Evolutionary conservation across 2,797 vertebrate species (phyloP).

Genomic region (Morus bassanus): DNA sequence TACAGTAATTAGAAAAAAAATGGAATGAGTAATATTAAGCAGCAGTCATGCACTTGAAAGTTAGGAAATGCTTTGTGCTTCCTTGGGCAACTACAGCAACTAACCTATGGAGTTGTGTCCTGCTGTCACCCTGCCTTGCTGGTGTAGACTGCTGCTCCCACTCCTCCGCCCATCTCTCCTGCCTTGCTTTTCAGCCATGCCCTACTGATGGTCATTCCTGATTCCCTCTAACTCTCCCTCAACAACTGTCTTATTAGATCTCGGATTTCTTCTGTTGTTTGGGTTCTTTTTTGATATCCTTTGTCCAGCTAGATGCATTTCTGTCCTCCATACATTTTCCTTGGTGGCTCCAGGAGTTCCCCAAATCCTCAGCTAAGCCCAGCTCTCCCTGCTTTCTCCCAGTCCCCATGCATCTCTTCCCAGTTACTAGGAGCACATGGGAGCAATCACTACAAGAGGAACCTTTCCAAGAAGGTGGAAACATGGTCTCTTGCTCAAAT

Average conservation of each 20-base stretch:
- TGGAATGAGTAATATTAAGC: background rate
- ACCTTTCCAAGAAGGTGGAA: background rate
- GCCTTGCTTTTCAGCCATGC: background rate
- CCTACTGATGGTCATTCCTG: background rate
- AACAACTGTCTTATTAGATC: background rate
- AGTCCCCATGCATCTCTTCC: background rate
- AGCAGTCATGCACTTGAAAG: background rate
- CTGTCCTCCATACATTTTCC: background rate
- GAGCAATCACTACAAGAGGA: background rate
- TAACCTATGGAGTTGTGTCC: background rate
- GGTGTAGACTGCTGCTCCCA: background rate
- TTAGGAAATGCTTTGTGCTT: background rate
- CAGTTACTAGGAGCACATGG: background rate
- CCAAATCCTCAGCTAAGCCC: background rate
- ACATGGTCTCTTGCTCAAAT: background rate
- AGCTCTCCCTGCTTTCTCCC: background rate
- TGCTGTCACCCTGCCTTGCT: background rate
- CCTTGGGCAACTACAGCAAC: background rate
- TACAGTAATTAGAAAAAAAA: constrained; percentile 1
- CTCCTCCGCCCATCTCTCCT: background rate
- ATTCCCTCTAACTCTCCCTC: background rate
- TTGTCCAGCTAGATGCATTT: background rate
- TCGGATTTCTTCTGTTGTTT: background rate
- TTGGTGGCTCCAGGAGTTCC: background rate
- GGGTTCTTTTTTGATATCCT: background rate